Conservation (phyloP, 2,797 vertebrate genomes). For the Eulemur albifrons region DNA sequence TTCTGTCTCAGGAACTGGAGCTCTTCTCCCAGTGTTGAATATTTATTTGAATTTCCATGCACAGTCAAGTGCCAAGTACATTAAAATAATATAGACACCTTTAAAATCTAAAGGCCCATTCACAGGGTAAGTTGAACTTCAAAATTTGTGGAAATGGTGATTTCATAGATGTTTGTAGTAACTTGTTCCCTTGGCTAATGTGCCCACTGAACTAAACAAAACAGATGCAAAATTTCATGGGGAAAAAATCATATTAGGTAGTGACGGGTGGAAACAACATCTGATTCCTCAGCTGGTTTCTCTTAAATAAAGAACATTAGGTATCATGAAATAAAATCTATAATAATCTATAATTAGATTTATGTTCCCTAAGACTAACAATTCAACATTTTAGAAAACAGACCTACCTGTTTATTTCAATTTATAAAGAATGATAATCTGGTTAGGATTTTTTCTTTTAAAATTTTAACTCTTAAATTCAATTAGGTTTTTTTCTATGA, state of each 20-base stretch:
- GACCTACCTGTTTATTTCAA: background rate
- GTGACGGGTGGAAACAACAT: background rate
- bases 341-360: background rate
- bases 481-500: background rate
- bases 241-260: constrained; percentile 34
- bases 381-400: background rate
- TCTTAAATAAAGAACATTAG: background rate
- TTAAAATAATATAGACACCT: constrained; percentile 44
- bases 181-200: constrained; percentile 25
- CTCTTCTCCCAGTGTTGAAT: background rate
- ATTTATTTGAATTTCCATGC: constrained; percentile 57
- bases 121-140: background rate
- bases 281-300: background rate
- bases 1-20: constrained; percentile 28
- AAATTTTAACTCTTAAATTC: background rate
- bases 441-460: background rate
- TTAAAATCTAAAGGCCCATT: constrained; percentile 49
- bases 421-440: background rate
- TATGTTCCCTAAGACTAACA: background rate
- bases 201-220: background rate
- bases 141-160: constrained; percentile 46
- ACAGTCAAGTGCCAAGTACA: constrained; percentile 25
- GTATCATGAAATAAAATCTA: background rate
- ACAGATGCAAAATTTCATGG: constrained; percentile 32
- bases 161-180: constrained; percentile 33